Conservation (phyloP, 2,888 invertebrate genomes). For the Agrilus mali region DNA sequence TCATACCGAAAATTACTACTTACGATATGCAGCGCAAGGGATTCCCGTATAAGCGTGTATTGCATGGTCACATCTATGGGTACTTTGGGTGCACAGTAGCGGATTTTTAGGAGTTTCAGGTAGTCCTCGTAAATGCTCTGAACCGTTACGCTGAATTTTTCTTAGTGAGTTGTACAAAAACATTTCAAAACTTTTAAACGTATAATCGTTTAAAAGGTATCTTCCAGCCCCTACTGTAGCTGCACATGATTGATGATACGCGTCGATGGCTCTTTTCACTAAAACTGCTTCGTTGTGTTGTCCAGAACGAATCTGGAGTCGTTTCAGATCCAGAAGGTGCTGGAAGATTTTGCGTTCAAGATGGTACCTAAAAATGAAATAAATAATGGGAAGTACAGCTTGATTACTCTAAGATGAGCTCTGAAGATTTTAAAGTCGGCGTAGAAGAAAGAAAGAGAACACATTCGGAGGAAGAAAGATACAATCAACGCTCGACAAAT, state of each 20-base stretch:
- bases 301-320: conserved; percentile 82
- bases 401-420: too few species aligned
- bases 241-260: conserved; percentile 65
- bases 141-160: conserved; percentile 59
- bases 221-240: conserved; percentile 50
- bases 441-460: too few species aligned
- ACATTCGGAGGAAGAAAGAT: too few species aligned
- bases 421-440: too few species aligned
- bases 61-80: conserved; percentile 82
- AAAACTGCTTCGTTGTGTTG: conserved; percentile 77
- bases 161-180: conserved; percentile 80
- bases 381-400: too few species aligned
- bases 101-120: conserved; percentile 49
- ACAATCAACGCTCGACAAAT: too few species aligned
- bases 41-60: conserved; percentile 84
- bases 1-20: too few species aligned
- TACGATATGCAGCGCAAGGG: conserved; percentile 78
- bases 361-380: conserved; percentile 53
- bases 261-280: conserved; percentile 77
- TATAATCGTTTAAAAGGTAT: conserved; percentile 52
- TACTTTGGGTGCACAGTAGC: conserved; percentile 71
- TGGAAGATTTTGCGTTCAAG: conserved; percentile 87
- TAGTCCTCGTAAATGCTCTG: conserved; percentile 42
- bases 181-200: conserved; percentile 70
- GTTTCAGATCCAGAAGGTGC: conserved; percentile 81